Base-by-base conservation (phyloP, 2,888 invertebrate genomes). In the Cyaniris semiargus region DNA sequence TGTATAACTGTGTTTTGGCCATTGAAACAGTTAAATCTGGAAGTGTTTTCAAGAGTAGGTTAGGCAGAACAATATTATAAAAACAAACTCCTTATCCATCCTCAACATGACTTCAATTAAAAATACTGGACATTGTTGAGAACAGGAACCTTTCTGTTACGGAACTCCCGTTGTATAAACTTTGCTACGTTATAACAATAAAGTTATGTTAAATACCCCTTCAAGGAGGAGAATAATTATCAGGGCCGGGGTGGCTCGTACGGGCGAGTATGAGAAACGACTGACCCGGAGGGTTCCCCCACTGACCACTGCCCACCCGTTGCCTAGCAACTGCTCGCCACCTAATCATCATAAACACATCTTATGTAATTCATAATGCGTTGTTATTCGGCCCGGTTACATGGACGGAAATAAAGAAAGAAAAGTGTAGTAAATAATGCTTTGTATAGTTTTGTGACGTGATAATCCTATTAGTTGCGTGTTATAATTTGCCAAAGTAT, bases 331-430 rank as follows among this genome's bases (percentile, higher is more conserved):
- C 94, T 86, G 84, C 82, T 86, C 88, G 85, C 89, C 88, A 86
- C 90, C 92, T 92, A 87, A 91, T 93, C 93, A 91, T 94, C 93
- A 94, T 94, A 94, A 94, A 91, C 90, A 91, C 89, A 93, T 90
- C 66, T 66, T 66, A 66, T 66, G 66, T 66, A 31, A 66, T 66
- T 66, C 66, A 66, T 66, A 66, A 66, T 66, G 31, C 27, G 13
- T 66, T 66, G 27, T 31, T 66, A 66, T 66, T 66, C 66, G 5
- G 66, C 27, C 66, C 6, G 27, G 27, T 66, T 27, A 18, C 31
- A 31, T 6, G 27, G 66, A 31, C 4, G 15, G 13, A 66, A 31
- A 66, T 66, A 66, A 5, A 18, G 53, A 53, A 15, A 18, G 21
- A 58, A 58, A 60, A 60, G 66, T 27, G 13, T 15, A 1, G 66